Evolutionary conservation across 1,140 invertebrate species (phyloP).

Genomic region (Hestina assimilis): DNA sequence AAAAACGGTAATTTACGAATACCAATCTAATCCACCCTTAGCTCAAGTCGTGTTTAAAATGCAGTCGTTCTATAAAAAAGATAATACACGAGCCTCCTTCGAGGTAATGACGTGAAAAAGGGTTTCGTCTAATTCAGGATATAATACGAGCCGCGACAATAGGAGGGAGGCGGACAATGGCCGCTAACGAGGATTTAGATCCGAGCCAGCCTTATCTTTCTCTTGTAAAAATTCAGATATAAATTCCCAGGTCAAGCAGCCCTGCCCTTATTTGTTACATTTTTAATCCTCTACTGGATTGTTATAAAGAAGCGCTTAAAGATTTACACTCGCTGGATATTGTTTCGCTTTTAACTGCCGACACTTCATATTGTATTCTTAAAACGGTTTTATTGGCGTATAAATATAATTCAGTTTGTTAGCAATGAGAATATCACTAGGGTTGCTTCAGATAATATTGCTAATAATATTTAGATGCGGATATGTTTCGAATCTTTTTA

Average conservation of each 20-base stretch:
- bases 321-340: constrained; percentile 2
- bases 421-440: too few species aligned
- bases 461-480: too few species aligned
- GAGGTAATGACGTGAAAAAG: constrained; percentile 14
- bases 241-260: constrained; percentile 14
- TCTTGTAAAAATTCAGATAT: constrained; percentile 19
- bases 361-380: too few species aligned
- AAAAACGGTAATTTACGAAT: background rate
- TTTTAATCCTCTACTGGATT: constrained; percentile 16
- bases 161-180: constrained; percentile 11
- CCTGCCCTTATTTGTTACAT: constrained; percentile 16
- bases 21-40: background rate
- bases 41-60: background rate
- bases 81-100: background rate
- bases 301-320: constrained; percentile 12
- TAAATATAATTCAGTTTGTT: too few species aligned
- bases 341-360: background rate
- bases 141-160: constrained; percentile 10
- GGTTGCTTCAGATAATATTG: too few species aligned
- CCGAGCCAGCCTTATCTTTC: background rate
- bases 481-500: too few species aligned
- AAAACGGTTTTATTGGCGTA: too few species aligned
- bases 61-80: background rate
- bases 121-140: constrained; percentile 14
- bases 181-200: constrained; percentile 14